phyloP scores from a whole-genome alignment of 2,888 invertebrate genomes.

The Bibio marci region DNA sequence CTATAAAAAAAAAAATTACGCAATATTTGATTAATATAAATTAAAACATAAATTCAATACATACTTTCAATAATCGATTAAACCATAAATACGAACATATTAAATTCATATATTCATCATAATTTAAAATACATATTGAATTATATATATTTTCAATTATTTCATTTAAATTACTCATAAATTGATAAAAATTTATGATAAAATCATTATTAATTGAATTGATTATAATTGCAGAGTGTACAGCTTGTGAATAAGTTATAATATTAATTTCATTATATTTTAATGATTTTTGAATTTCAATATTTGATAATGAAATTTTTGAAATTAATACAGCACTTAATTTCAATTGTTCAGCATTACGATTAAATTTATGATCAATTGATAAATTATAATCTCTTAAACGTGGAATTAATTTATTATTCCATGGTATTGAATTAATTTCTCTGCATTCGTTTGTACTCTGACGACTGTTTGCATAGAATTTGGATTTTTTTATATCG shows the following conservation, averaged over 20 bases:
- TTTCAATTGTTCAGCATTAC: conserved; percentile 9
- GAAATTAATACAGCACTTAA: conserved; percentile 18
- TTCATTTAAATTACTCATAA: conserved; percentile 14
- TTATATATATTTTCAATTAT: conserved; percentile 7
- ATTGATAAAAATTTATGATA: conserved; percentile 15
- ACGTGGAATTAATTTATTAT: conserved; percentile 20
- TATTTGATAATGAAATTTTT: conserved; percentile 14
- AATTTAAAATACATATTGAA: conserved; percentile 12
- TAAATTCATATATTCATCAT: conserved; percentile 15
- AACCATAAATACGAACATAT: conserved; percentile 14
- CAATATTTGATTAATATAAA: background rate
- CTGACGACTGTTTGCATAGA: conserved; percentile 4
- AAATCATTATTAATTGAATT: conserved; percentile 22
- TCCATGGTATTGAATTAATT: conserved; percentile 21
- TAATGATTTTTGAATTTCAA: conserved; percentile 11
- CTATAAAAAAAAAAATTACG: too few species aligned
- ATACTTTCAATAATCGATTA: conserved; percentile 4
- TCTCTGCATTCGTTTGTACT: background rate
- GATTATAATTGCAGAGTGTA: conserved; percentile 14
- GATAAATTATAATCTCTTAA: conserved; percentile 20
- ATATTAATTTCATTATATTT: conserved; percentile 17
- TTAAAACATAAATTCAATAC: background rate
- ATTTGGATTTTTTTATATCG: conserved; percentile 4
- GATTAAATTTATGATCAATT: conserved; percentile 5
- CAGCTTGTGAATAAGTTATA: conserved; percentile 23